Evolutionary conservation across 2,797 vertebrate genomes (phyloP).

Genomic region (Trachops cirrhosus): DNA sequence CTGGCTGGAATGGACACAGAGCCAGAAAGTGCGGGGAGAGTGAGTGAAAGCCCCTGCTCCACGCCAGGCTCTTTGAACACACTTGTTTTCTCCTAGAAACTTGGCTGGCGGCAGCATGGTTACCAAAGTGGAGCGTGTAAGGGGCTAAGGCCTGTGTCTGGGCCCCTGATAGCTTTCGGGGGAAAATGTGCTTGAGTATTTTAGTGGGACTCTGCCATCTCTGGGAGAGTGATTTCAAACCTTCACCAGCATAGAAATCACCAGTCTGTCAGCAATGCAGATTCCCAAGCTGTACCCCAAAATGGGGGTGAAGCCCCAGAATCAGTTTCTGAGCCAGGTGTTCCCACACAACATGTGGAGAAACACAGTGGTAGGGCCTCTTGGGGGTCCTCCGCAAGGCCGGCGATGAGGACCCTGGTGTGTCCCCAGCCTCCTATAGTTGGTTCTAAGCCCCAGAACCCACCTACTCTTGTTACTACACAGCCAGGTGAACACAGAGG

Average conservation of each 20-base stretch:
- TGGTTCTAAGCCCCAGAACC: background rate
- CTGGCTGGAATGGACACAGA: background rate
- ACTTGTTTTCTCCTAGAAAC: constrained; percentile 54
- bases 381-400: background rate
- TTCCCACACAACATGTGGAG: background rate
- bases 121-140: background rate
- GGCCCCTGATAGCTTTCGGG: background rate
- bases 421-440: background rate
- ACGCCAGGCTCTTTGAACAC: background rate
- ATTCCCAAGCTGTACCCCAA: background rate
- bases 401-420: background rate
- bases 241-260: background rate
- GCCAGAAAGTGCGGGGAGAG: constrained; percentile 41
- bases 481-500: background rate
- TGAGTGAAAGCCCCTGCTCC: background rate
- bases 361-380: background rate
- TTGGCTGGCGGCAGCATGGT: constrained; percentile 28
- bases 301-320: background rate
- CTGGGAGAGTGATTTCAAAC: background rate
- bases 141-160: background rate
- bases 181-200: background rate
- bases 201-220: background rate
- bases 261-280: background rate
- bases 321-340: background rate
- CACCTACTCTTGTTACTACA: background rate